A percentile compares a stretch with the other conserved stretches of the same genome.
phyloP scores from a whole-genome alignment of 2,797 vertebrate species.

The Lacerta bilineata region DNA sequence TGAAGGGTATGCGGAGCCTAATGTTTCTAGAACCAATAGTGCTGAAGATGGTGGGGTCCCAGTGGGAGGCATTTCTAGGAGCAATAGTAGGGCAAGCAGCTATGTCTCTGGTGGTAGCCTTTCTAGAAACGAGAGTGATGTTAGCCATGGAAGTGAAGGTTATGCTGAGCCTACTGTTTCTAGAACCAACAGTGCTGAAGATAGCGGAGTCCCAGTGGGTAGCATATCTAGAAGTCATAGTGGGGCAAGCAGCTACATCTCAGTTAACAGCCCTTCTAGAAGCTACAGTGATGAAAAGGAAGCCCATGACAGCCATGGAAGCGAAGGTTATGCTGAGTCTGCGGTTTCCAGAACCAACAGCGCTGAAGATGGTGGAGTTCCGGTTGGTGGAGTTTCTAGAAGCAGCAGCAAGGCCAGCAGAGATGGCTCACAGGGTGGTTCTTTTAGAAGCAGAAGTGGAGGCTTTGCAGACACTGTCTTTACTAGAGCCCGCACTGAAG shows the following conservation, averaged over 20 bases:
- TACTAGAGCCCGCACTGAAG: background rate
- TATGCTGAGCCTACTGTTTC: background rate
- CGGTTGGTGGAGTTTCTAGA: background rate
- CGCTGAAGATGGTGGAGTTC: slow-evolving; percentile 4
- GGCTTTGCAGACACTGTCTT: background rate
- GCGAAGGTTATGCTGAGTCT: background rate
- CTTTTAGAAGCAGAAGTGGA: slow-evolving; percentile 10
- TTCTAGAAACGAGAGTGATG: slow-evolving; percentile 20
- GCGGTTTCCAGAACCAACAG: background rate
- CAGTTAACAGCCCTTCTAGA: slow-evolving; percentile 7
- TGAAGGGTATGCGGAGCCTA: background rate
- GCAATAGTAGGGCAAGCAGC: background rate
- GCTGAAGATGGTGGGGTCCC: slow-evolving; percentile 12
- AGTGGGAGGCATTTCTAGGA: slow-evolving; percentile 24
- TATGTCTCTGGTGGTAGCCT: slow-evolving; percentile 1
- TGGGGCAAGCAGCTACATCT: background rate
- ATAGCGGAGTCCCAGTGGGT: background rate
- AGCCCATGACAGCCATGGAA: background rate
- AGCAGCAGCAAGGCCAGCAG: background rate
- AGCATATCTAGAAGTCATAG: slow-evolving; percentile 15
- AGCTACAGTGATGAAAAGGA: background rate
- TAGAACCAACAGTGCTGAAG: background rate
- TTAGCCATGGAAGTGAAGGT: background rate
- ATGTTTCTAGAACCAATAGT: background rate
- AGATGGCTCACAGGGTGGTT: background rate